Conservation (phyloP, 2,113 vertebrate genomes). For the Thryonomys swinderianus region DNA sequence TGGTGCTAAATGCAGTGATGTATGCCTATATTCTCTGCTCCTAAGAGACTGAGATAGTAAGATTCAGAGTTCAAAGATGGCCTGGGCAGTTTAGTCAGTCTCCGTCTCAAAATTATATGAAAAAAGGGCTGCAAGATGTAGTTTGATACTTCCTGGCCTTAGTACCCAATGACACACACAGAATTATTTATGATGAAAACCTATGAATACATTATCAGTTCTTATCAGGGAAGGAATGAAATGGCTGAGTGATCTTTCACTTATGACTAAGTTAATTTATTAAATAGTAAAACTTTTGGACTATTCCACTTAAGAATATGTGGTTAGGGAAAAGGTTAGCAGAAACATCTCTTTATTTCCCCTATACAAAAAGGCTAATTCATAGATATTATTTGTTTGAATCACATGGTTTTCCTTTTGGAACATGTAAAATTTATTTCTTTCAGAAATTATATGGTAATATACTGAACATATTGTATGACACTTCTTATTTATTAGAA, state of each 20-base stretch:
- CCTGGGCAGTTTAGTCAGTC: too few species aligned
- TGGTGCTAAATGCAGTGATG: not conserved
- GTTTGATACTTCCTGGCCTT: not conserved
- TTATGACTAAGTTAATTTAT: not conserved
- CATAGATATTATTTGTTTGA: constrained; percentile 20
- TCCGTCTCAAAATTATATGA: not conserved
- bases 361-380: not conserved
- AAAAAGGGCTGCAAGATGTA: not conserved
- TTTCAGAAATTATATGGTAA: constrained; percentile 43
- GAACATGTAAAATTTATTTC: not conserved
- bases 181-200: not conserved
- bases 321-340: not conserved
- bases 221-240: constrained; percentile 9
- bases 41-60: not conserved
- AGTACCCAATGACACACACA: not conserved
- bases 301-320: not conserved
- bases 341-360: not conserved
- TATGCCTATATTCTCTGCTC: not conserved
- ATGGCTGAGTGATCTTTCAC: not conserved
- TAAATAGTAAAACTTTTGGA: constrained; percentile 1
- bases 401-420: not conserved
- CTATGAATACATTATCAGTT: not conserved
- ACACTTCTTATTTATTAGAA: not conserved
- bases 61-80: not conserved
- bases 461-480: not conserved